Conservation (phyloP, 2,888 invertebrate genomes). For the Euzetes globulus region DNA sequence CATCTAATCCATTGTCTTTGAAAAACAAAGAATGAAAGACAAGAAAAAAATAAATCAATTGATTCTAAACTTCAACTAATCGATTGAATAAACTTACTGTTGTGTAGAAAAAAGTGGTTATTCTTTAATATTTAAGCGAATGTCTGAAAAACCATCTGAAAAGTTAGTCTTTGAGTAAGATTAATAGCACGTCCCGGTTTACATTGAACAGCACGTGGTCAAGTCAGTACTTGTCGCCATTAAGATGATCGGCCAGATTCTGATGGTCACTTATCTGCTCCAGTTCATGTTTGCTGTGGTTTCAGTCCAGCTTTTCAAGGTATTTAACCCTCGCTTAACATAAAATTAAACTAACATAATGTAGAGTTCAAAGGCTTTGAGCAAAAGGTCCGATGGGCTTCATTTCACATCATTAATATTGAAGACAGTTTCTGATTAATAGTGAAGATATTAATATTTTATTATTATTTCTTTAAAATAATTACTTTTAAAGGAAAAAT, state of each 20-base stretch:
- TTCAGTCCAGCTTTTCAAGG: slow-evolving; percentile 99
- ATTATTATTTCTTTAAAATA: no score
- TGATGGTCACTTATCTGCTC: slow-evolving; percentile 98
- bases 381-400: no score
- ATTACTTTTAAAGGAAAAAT: no score
- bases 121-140: background rate
- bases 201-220: slow-evolving; percentile 81
- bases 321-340: slow-evolving; percentile 51
- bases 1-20: no score
- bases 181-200: slow-evolving; percentile 1
- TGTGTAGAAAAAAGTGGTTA: no score
- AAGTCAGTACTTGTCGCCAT: slow-evolving; percentile 72
- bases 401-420: no score
- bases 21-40: no score
- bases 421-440: no score
- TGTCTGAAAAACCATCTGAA: background rate
- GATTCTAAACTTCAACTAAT: no score
- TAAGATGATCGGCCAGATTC: slow-evolving; percentile 75
- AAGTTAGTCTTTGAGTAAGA: background rate
- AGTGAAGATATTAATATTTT: no score
- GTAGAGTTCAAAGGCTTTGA: background rate
- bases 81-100: no score
- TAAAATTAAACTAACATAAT: background rate
- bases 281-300: slow-evolving; percentile 99
- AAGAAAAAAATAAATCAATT: no score